phyloP scores from a whole-genome alignment of 2,888 invertebrate species.

The Idaea biselata region DNA sequence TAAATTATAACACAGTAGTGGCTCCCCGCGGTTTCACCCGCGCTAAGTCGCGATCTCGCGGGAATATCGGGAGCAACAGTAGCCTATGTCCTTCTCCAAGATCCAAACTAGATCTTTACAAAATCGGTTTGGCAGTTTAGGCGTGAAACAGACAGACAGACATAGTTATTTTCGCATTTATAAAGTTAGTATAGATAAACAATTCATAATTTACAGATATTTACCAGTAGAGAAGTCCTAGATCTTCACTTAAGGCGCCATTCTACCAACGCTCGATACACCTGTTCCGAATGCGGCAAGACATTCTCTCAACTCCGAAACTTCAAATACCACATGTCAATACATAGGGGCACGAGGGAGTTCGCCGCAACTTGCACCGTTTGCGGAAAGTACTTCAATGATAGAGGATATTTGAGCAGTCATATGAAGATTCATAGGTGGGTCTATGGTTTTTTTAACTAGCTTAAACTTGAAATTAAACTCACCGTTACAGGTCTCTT shows the following conservation, averaged over 20 bases:
- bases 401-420: slow-evolving; percentile 90
- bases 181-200: too few relatives aligned
- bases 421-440: slow-evolving; percentile 91
- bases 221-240: slow-evolving; percentile 43
- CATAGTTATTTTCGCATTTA: too few relatives aligned
- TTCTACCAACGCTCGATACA: slow-evolving; percentile 74
- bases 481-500: too few relatives aligned
- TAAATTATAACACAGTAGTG: too few relatives aligned
- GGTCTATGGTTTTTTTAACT: not conserved
- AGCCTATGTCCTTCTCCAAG: too few relatives aligned
- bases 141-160: too few relatives aligned
- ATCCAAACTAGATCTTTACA: too few relatives aligned
- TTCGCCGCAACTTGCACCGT: slow-evolving; percentile 84
- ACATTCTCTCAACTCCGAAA: slow-evolving; percentile 91
- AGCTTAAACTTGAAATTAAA: too few relatives aligned
- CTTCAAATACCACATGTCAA: slow-evolving; percentile 90
- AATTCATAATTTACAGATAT: slow-evolving; percentile 53
- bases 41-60: too few relatives aligned
- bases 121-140: too few relatives aligned
- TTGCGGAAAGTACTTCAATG: slow-evolving; percentile 92
- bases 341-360: slow-evolving; percentile 90
- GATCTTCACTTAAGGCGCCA: slow-evolving; percentile 47
- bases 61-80: too few relatives aligned
- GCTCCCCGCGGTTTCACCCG: too few relatives aligned
- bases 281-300: slow-evolving; percentile 88